A percentile compares a stretch with the other conserved stretches of the same genome.
Conservation (phyloP, 2,888 invertebrate species). For the Platycnemis pennipes region DNA sequence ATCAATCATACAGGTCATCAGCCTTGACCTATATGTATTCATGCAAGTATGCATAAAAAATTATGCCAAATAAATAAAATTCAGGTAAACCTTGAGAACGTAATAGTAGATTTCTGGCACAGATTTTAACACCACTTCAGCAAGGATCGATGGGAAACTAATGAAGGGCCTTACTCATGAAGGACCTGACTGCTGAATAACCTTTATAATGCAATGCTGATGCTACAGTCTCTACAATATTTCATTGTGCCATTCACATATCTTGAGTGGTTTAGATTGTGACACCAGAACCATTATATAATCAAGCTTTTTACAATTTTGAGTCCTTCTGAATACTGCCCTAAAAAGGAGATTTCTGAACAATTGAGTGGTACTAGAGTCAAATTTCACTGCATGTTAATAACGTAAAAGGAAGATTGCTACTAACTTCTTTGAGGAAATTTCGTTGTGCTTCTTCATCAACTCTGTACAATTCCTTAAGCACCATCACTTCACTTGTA, state of each 20-base stretch:
- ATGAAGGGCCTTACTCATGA: too few species aligned
- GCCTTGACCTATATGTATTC: too few species aligned
- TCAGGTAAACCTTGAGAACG: not conserved
- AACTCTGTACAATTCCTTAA: slow-evolving; percentile 95
- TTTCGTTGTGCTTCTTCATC: slow-evolving; percentile 97
- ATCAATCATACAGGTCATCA: too few species aligned
- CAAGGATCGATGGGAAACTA: not conserved
- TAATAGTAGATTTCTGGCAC: not conserved
- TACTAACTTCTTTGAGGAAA: slow-evolving; percentile 92
- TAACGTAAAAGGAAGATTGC: not conserved
- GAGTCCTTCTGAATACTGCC: not conserved
- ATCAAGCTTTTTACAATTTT: too few species aligned
- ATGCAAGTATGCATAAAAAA: too few species aligned
- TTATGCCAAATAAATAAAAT: too few species aligned
- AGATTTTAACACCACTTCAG: not conserved
- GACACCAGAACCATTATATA: too few species aligned
- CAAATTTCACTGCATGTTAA: not conserved
- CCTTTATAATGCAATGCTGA: too few species aligned
- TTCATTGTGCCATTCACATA: too few species aligned
- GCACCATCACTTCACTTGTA: slow-evolving; percentile 96
- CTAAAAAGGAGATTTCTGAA: not conserved
- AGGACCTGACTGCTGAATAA: too few species aligned
- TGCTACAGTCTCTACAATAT: too few species aligned
- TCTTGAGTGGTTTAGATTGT: too few species aligned
- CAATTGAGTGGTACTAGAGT: not conserved